Evolutionary conservation across 2,113 vertebrate species (phyloP).

Genomic region (Erythrocebus patas): DNA sequence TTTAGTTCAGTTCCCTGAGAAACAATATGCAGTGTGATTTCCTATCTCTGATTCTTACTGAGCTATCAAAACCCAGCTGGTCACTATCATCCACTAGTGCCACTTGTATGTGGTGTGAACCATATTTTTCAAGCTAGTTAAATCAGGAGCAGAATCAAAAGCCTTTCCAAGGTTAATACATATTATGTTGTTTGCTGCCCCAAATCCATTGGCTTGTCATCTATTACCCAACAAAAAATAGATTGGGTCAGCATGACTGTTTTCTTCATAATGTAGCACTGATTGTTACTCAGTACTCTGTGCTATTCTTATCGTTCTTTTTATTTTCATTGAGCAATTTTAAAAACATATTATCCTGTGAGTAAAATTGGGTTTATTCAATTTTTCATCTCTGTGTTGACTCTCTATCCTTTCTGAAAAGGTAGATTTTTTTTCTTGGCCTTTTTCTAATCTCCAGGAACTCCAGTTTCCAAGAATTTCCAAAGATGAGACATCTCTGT

Average conservation of each 20-base stretch:
- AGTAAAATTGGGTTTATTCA: not conserved
- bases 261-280: not conserved
- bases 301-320: not conserved
- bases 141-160: constrained; percentile 52
- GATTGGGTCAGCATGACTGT: not conserved
- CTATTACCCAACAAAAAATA: constrained; percentile 45
- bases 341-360: not conserved
- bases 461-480: not conserved
- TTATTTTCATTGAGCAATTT: not conserved
- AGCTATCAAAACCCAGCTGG: constrained; percentile 48
- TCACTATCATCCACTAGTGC: constrained; percentile 24
- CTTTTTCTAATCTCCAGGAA: not conserved
- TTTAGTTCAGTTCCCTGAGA: constrained; percentile 3
- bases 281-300: not conserved
- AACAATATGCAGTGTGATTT: not conserved
- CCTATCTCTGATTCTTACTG: constrained; percentile 41
- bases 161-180: constrained; percentile 53
- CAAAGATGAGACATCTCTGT: not conserved
- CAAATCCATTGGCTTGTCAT: constrained; percentile 53
- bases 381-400: not conserved
- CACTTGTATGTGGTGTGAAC: constrained; percentile 42
- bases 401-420: constrained; percentile 10
- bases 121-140: constrained; percentile 64
- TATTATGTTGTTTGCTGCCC: constrained; percentile 12
- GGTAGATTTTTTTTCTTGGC: not conserved